Evolutionary conservation across 1,140 invertebrate genomes (phyloP).

Genomic region (Euglossa dilemma): DNA sequence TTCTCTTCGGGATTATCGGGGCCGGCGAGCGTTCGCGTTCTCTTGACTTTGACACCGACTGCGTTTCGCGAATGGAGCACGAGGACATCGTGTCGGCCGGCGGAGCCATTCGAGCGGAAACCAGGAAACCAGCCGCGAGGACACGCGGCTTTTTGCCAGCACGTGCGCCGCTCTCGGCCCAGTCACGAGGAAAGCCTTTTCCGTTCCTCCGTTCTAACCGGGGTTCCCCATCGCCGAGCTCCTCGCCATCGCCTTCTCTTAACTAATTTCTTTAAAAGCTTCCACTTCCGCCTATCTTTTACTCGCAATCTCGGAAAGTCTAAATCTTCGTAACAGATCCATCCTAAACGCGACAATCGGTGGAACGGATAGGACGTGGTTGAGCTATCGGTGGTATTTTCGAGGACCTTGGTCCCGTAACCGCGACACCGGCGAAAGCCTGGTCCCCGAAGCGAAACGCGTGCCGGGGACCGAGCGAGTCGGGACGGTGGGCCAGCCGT

Average conservation of each 20-base stretch:
- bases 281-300: no score
- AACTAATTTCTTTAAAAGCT: no score
- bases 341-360: no score
- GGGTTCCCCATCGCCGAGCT: neutral
- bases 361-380: no score
- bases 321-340: no score
- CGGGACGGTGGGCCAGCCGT: neutral
- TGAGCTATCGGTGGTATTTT: neutral
- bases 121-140: constrained; percentile 72
- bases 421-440: neutral
- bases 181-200: constrained; percentile 12
- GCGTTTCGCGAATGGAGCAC: constrained; percentile 68
- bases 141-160: constrained; percentile 53
- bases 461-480: neutral
- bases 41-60: constrained; percentile 75
- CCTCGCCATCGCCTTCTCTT: no score
- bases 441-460: constrained; percentile 31
- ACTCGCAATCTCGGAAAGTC: no score
- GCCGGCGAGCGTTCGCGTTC: constrained; percentile 35
- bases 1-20: neutral
- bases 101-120: constrained; percentile 78
- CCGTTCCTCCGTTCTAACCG: neutral
- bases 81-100: constrained; percentile 63
- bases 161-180: constrained; percentile 8
- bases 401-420: neutral